Evolutionary conservation across 2,113 vertebrate species (phyloP).

Genomic region (Caloenas nicobarica): DNA sequence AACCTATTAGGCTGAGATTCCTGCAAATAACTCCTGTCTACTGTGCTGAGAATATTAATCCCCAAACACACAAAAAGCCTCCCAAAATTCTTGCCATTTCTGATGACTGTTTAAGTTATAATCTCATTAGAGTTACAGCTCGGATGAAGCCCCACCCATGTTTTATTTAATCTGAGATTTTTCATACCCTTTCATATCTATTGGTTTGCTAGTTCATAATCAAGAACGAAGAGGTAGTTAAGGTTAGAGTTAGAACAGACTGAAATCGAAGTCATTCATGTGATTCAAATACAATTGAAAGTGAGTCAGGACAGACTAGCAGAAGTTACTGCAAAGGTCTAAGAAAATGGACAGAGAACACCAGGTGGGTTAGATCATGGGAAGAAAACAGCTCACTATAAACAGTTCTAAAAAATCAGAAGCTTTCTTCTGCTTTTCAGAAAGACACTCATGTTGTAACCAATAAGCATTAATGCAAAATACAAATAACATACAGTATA

Average conservation of each 20-base stretch:
- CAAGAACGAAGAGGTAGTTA: neutral
- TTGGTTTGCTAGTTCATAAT: neutral
- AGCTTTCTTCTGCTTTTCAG: neutral
- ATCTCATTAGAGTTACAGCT: neutral
- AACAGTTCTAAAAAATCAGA: neutral
- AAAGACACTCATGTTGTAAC: neutral
- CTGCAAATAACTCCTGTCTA: neutral
- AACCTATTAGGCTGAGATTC: neutral
- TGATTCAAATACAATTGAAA: neutral
- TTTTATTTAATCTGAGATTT: neutral
- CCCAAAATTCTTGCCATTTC: neutral
- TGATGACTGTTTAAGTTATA: neutral
- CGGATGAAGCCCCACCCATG: neutral
- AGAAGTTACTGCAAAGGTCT: neutral
- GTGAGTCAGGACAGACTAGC: neutral
- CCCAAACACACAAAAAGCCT: neutral
- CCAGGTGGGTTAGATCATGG: fast-evolving
- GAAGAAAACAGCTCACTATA: neutral
- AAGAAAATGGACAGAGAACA: neutral
- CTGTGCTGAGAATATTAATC: neutral
- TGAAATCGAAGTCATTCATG: neutral
- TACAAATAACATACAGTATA: neutral
- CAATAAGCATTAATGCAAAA: neutral
- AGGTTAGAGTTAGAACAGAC: neutral
- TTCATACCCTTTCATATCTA: neutral